phyloP scores from a whole-genome alignment of 2,113 vertebrate species.

The Indicator indicator region DNA sequence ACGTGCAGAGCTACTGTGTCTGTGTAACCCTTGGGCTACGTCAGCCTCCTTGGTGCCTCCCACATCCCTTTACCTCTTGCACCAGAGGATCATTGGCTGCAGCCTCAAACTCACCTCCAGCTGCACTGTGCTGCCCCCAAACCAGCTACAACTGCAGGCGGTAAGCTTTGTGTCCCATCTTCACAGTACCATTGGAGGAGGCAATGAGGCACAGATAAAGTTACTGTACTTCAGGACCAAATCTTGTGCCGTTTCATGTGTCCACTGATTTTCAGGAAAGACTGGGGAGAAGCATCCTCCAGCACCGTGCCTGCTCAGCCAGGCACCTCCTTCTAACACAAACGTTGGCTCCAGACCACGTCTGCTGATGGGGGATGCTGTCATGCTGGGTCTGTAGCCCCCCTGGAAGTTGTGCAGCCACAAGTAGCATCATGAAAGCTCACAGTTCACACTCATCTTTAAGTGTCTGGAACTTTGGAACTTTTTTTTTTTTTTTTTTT shows the following conservation, averaged over 20 bases:
- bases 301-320: accelerated
- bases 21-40: background rate
- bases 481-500: background rate
- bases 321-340: background rate
- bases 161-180: background rate
- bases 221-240: background rate
- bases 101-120: background rate
- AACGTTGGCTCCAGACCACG: accelerated
- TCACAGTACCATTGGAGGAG: background rate
- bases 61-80: background rate
- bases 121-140: background rate
- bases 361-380: background rate
- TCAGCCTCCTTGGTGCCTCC: background rate
- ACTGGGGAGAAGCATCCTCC: background rate
- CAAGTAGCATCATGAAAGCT: background rate
- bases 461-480: background rate
- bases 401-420: background rate
- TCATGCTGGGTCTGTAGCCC: background rate
- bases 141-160: background rate
- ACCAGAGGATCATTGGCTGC: background rate
- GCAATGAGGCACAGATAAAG: background rate
- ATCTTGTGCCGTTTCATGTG: no score
- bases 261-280: no score
- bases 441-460: background rate
- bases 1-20: accelerated